phyloP scores from a whole-genome alignment of 1,140 invertebrate species.

The Probaryconus sp. region DNA sequence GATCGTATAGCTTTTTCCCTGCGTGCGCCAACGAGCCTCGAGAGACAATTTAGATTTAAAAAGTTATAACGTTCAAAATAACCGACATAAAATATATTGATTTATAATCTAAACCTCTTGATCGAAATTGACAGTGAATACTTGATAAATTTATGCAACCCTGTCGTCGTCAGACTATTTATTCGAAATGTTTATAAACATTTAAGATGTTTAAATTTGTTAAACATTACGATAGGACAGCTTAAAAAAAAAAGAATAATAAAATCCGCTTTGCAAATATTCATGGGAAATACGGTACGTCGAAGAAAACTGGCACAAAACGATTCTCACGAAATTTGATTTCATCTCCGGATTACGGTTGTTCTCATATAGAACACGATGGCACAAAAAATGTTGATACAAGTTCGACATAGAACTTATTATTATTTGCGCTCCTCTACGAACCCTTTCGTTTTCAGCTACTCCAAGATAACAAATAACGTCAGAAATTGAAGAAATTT shows the following conservation, averaged over 20 bases:
- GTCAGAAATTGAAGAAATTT: constrained; percentile 38
- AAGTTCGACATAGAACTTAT: constrained; percentile 40
- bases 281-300: neutral
- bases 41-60: constrained; percentile 55
- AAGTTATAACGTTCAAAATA: constrained; percentile 53
- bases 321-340: constrained; percentile 10
- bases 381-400: constrained; percentile 40
- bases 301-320: neutral
- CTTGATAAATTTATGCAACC: no score
- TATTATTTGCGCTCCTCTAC: constrained; percentile 47
- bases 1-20: constrained; percentile 51
- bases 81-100: constrained; percentile 29
- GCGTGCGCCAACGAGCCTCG: constrained; percentile 54
- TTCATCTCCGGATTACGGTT: constrained; percentile 1
- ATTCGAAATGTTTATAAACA: no score
- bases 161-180: no score
- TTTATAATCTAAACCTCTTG: neutral
- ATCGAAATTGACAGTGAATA: neutral
- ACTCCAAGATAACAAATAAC: constrained; percentile 48
- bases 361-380: constrained; percentile 21
- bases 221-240: no score
- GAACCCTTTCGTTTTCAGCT: constrained; percentile 46
- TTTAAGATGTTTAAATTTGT: no score
- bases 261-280: no score
- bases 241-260: no score